Evolutionary conservation across 2,888 invertebrate genomes (phyloP).

Genomic region (Cremastinae sp.): DNA sequence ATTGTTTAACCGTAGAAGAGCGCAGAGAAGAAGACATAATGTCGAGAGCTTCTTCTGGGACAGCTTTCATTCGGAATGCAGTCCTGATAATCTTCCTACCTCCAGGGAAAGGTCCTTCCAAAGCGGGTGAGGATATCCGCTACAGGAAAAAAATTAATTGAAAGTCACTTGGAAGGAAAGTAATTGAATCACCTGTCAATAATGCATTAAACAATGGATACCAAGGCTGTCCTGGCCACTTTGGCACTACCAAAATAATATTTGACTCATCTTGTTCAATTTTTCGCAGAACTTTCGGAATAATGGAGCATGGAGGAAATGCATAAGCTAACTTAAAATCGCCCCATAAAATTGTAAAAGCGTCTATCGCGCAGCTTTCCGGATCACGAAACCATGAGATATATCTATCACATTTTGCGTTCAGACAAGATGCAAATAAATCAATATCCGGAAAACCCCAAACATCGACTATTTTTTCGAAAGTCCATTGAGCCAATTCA

Average conservation of each 20-base stretch:
- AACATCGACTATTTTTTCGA: slow-evolving; percentile 3
- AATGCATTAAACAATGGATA: neutral
- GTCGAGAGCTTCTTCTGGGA: slow-evolving; percentile 25
- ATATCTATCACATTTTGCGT: slow-evolving; percentile 38
- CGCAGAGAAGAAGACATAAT: slow-evolving; percentile 45
- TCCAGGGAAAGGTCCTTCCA: slow-evolving; percentile 37
- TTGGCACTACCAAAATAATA: slow-evolving; percentile 52
- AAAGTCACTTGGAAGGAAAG: slow-evolving; percentile 31
- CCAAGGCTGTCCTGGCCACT: slow-evolving; percentile 56
- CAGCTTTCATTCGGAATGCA: slow-evolving; percentile 14
- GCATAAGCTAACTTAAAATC: slow-evolving; percentile 43
- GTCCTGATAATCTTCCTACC: slow-evolving; percentile 48
- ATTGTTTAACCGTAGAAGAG: slow-evolving; percentile 49
- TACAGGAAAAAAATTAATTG: slow-evolving; percentile 18
- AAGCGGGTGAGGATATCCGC: slow-evolving; percentile 14
- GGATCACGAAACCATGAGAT: slow-evolving; percentile 43
- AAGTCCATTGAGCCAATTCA: slow-evolving; percentile 15
- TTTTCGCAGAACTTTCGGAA: slow-evolving; percentile 45
- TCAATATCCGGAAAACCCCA: slow-evolving; percentile 35
- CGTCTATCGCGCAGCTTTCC: slow-evolving; percentile 39
- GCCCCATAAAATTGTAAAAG: slow-evolving; percentile 32
- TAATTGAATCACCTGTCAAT: slow-evolving; percentile 19
- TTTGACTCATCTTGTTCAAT: slow-evolving; percentile 37
- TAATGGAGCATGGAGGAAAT: slow-evolving; percentile 54
- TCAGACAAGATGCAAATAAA: slow-evolving; percentile 38